Conservation (phyloP, 2,113 vertebrate species). For the Chaetodon auriga region DNA sequence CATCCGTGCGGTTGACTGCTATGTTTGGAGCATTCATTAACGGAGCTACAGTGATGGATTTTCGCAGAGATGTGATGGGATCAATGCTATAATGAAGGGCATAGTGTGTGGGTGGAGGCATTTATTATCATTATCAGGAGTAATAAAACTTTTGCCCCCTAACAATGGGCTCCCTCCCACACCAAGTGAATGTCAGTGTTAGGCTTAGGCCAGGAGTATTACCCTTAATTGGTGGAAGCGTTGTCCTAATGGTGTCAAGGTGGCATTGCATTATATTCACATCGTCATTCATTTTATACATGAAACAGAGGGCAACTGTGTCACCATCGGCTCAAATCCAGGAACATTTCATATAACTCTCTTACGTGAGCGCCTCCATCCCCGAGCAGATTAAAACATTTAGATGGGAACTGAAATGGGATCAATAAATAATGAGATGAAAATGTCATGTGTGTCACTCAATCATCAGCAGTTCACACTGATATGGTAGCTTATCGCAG, state of each 20-base stretch:
- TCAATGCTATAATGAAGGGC: constrained; percentile 70
- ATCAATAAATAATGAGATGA: constrained; percentile 83
- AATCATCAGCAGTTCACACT: constrained; percentile 68
- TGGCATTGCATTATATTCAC: constrained; percentile 41
- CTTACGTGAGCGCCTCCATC: background rate
- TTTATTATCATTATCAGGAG: constrained; percentile 75
- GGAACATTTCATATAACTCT: constrained; percentile 28
- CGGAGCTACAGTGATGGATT: constrained; percentile 67
- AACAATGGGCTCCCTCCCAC: constrained; percentile 61
- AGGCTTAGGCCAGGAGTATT: constrained; percentile 9
- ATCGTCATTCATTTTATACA: constrained; percentile 54
- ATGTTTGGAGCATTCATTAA: constrained; percentile 70
- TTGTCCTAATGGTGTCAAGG: constrained; percentile 70
- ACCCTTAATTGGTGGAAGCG: constrained; percentile 56
- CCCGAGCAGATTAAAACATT: constrained; percentile 72
- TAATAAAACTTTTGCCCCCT: constrained; percentile 71
- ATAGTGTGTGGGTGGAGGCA: constrained; percentile 62
- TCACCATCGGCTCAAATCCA: constrained; percentile 37
- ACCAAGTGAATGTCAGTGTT: constrained; percentile 43
- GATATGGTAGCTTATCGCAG: constrained; percentile 71
- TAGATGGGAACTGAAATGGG: constrained; percentile 62
- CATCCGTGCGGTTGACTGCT: constrained; percentile 58
- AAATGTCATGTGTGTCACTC: constrained; percentile 82
- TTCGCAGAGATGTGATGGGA: constrained; percentile 68
- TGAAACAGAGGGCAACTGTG: constrained; percentile 36